These are phyloP conservation scores for Oscheius sp. DNA, from an alignment of 2,888 invertebrate genomes.

Conservation along the genomic window DNA sequence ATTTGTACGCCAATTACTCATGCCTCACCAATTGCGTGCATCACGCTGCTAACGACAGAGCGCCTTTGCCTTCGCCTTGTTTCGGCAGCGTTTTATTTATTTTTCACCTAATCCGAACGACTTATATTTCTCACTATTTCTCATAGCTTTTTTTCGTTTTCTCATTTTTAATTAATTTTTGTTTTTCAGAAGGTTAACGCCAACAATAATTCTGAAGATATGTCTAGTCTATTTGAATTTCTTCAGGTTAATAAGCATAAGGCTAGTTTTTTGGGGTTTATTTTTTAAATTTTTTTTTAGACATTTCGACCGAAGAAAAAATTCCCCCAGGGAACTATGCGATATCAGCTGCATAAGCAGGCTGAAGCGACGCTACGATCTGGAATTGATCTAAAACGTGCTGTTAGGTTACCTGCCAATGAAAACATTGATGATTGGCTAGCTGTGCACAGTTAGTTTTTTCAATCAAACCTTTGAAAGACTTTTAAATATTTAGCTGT, in stretches of 20 bases:
- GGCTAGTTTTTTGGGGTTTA: constrained; percentile 39
- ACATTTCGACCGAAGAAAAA: constrained; percentile 89
- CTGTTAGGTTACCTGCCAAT: constrained; percentile 81
- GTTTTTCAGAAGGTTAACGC: too few relatives aligned
- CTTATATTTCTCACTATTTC: too few relatives aligned
- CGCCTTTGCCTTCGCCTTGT: too few relatives aligned
- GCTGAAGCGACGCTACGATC: constrained; percentile 87
- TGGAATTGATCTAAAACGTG: constrained; percentile 83
- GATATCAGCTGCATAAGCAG: constrained; percentile 87
- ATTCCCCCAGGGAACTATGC: constrained; percentile 85
- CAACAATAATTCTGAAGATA: too few relatives aligned
- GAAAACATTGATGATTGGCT: constrained; percentile 90
- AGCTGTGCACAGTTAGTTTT: constrained; percentile 84
- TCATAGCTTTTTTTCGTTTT: too few relatives aligned
- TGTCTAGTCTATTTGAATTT: constrained; percentile 68
- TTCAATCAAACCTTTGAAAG: not conserved
- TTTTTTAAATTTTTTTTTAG: constrained; percentile 73
- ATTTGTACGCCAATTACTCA: too few relatives aligned
- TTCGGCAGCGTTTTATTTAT: too few relatives aligned
- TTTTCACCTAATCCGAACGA: too few relatives aligned
- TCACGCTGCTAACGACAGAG: too few relatives aligned
- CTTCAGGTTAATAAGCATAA: constrained; percentile 69
- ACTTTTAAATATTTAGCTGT: constrained; percentile 77
- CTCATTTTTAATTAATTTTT: too few relatives aligned
- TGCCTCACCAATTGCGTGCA: too few relatives aligned